Conservation (phyloP, 1,140 invertebrate genomes). For the Odontomachus brunneus region DNA sequence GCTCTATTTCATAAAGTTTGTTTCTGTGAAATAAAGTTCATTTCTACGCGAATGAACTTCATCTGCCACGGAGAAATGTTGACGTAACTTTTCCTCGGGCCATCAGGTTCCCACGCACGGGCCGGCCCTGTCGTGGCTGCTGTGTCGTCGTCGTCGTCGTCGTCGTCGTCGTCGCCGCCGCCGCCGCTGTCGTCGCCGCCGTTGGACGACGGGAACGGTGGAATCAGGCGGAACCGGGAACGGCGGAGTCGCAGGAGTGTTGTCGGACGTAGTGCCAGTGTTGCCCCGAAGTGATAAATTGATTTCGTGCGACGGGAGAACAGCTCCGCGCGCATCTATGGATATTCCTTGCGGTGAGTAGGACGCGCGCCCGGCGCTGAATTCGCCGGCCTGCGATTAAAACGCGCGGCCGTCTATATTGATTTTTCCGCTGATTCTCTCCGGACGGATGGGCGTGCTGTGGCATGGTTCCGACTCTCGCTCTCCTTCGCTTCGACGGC, state of each 20-base stretch:
- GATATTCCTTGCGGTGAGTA: constrained; percentile 76
- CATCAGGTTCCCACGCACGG: not conserved
- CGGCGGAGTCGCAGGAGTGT: constrained; percentile 76
- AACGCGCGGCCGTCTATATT: constrained; percentile 62
- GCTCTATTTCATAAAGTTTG: no score
- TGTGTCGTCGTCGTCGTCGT: not conserved
- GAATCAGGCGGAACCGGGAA: constrained; percentile 76
- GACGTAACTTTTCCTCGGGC: no score
- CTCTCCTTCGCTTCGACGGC: not conserved
- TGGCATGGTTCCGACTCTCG: constrained; percentile 31
- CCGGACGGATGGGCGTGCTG: constrained; percentile 75
- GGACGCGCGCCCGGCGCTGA: not conserved
- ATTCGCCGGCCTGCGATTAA: constrained; percentile 30
- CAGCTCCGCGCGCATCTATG: constrained; percentile 68
- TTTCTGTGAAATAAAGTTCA: no score
- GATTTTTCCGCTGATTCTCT: constrained; percentile 66
- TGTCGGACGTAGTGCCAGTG: constrained; percentile 75
- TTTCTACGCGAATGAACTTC: no score
- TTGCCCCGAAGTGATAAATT: constrained; percentile 76
- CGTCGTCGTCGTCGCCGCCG: not conserved
- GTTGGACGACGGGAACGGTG: constrained; percentile 66
- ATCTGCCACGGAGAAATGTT: no score
- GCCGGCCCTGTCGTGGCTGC: constrained; percentile 25
- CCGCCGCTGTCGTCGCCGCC: constrained; percentile 33
- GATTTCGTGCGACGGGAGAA: constrained; percentile 69